Evolutionary conservation across 2,888 invertebrate species (phyloP), one percentile per base, ranked within the genome.

Genomic region (Melanchra persicariae): DNA sequence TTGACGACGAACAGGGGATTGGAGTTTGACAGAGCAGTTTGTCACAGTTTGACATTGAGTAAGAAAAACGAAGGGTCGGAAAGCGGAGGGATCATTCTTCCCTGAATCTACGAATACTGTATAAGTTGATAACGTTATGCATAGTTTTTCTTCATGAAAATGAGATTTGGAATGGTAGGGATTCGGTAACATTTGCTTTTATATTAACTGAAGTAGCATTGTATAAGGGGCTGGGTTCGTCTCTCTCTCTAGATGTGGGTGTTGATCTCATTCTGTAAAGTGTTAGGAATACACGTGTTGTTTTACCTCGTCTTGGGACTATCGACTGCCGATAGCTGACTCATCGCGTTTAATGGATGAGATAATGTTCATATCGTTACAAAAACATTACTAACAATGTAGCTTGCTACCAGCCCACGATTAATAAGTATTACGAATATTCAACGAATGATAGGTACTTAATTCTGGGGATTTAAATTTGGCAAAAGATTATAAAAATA

Each of bases 61-160:
- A 76, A 65, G 63, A 66, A 70, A 76, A 76, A 80, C 59, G 52
- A 52, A 81, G 65, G 59, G 67, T 45, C 43, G 45, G 12, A 49
- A 43, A 67, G 64, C 63, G 61, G 45, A 71, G 30, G 60, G 67
- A 65, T 64, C 30, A 61, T 57, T 64, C 24, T 34, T 15, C 10
- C 9, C 34, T 10, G 12, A 12, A 17, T 72, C 19, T 65, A 22
- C n/a, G 2, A 4, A 47, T 2, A 52, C 52, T 59, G 17, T 54
- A 40, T 58, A 68, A 45, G 17, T 26, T 43, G 7, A 15, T 55
- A 49, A 49, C 64, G 30, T 40, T 75, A 75, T 75, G 68, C 57
- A 73, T 68, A 76, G 43, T 51, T 76, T 72, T 74, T 67, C 22
- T 26, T 26, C 55, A 15, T 19, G 37, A 66, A 57, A 72, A 66